These are phyloP conservation scores for Silurus asotus DNA, from an alignment of 2,113 vertebrate genomes.

Conservation along the genomic window DNA sequence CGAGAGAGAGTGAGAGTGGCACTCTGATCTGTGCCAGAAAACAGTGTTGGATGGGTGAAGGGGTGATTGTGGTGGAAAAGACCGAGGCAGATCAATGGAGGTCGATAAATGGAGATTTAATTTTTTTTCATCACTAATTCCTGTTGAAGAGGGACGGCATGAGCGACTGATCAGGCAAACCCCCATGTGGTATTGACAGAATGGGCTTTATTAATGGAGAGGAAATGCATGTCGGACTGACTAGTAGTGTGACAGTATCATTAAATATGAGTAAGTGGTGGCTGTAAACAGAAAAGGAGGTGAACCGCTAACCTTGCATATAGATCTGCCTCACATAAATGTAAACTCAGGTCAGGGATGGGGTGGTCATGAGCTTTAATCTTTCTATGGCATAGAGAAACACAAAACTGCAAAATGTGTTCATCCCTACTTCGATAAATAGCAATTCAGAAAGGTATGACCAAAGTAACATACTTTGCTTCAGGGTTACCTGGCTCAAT, in stretches of 20 bases:
- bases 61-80: slow-evolving; percentile 55
- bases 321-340: slow-evolving; percentile 25
- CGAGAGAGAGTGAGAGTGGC: slow-evolving; percentile 28
- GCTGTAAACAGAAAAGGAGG: slow-evolving; percentile 51
- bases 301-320: slow-evolving; percentile 51
- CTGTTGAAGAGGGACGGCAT: slow-evolving; percentile 57
- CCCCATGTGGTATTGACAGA: slow-evolving; percentile 57
- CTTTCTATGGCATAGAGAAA: neutral
- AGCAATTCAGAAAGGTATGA: neutral
- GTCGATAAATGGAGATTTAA: slow-evolving; percentile 65
- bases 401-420: neutral
- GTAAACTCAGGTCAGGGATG: neutral
- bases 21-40: slow-evolving; percentile 53
- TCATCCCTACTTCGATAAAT: neutral
- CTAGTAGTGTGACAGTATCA: slow-evolving; percentile 48
- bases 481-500: neutral
- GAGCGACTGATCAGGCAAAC: slow-evolving; percentile 62
- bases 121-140: slow-evolving; percentile 68
- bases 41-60: slow-evolving; percentile 56
- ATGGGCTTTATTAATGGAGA: slow-evolving; percentile 68
- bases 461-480: neutral
- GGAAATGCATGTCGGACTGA: slow-evolving; percentile 59
- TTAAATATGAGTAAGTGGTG: slow-evolving; percentile 57
- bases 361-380: neutral
- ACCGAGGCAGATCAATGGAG: slow-evolving; percentile 69